Base-by-base conservation (phyloP, 1,140 invertebrate genomes). In the Drosophila melanica region DNA sequence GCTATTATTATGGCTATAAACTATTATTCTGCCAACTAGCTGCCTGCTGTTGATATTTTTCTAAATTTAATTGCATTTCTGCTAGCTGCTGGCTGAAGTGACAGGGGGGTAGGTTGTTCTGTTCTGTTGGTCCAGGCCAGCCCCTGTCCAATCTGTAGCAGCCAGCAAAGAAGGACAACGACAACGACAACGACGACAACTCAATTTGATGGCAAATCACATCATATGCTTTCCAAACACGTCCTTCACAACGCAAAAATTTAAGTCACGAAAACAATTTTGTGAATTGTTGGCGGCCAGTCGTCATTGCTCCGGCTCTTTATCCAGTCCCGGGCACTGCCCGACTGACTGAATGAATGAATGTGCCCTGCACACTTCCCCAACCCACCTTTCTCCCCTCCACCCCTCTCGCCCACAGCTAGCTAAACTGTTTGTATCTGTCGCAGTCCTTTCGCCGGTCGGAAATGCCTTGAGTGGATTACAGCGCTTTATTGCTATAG, bases 181-280 rank as follows among this genome's bases (percentile, higher is more conserved):
- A 10, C 30, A 8, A 33, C 30, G 30, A 33, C 33, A 10, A 35
- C 33, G 33, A 62, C 44, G 79, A 89, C 84, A 89, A 89, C 84
- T 89, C 84, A 89, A 89, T 91, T 91, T 90, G 85, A 82, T 79
- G 71, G 84, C 78, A 91, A 91, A 91, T 91, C 90, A 89, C 81
- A 91, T 91, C 86, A 89, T 91, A 90, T 91, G 87, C 78, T 91
- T 91, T 90, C 90, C 89, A 82, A 91, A 91, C 90, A 91, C 90
- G 90, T 90, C 75, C 79, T 66, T 71, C 65, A 77, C 79, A 82
- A 89, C 76, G 75, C 73, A 75, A 89, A 91, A 91, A 91, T 91
- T 91, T 91, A 85, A 91, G 90, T 91, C 90, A 91, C 90, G 90
- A 91, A 91, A 91, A 91, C 90, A 91, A 91, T 91, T 91, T 91